Conservation (phyloP, 2,797 vertebrate species). For the Perodicticus potto region DNA sequence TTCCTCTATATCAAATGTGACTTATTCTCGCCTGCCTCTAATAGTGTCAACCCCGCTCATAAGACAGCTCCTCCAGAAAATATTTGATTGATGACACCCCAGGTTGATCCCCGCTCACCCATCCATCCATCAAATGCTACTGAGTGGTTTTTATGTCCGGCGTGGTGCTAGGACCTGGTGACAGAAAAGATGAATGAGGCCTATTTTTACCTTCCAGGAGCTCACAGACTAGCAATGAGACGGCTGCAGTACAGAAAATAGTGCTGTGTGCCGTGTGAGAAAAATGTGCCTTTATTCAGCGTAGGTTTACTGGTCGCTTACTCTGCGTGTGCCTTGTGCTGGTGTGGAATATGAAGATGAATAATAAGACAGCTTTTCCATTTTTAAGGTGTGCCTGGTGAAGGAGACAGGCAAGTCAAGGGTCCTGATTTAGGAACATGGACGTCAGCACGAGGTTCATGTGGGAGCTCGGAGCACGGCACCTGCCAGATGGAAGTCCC, state of each 20-base stretch:
- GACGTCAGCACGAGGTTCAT: background rate
- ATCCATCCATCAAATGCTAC: conserved; percentile 63
- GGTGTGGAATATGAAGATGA: background rate
- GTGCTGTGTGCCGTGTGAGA: background rate
- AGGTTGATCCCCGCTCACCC: background rate
- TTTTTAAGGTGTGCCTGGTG: background rate
- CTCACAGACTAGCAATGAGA: conserved; percentile 13
- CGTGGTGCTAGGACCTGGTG: background rate
- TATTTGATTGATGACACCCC: conserved; percentile 9
- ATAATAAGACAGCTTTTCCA: background rate
- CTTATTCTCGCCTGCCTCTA: background rate
- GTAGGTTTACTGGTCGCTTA: background rate
- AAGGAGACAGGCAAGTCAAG: background rate
- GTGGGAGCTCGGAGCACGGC: background rate
- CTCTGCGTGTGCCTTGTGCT: background rate
- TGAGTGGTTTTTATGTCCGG: conserved; percentile 26
- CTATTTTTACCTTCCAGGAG: conserved; percentile 38
- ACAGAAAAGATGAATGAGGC: conserved; percentile 62
- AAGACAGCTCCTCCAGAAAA: background rate
- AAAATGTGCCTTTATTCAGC: conserved; percentile 23
- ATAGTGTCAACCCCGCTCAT: background rate
- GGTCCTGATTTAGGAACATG: background rate
- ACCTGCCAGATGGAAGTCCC: background rate
- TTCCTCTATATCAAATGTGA: background rate
- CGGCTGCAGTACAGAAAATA: conserved; percentile 27